These are phyloP conservation scores for Salvelinus namaycush DNA, from an alignment of 2,113 vertebrate genomes.

Conservation along the genomic window DNA sequence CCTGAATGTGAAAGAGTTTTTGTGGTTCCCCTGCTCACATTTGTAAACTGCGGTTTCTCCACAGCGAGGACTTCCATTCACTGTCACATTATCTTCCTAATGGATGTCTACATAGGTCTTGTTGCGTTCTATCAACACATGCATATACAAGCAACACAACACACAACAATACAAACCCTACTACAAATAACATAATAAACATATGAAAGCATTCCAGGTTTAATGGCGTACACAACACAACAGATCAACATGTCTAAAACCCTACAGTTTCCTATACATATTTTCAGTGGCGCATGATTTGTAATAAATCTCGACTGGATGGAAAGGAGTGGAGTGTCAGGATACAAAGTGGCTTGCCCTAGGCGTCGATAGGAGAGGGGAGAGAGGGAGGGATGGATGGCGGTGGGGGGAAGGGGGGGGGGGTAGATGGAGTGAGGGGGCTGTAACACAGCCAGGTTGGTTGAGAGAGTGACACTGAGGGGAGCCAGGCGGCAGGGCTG, in stretches of 20 bases:
- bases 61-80: not conserved
- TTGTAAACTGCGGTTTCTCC: not conserved
- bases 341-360: not conserved
- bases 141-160: too few species aligned
- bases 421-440: not conserved
- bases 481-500: constrained; percentile 22
- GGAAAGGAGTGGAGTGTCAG: not conserved
- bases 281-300: not conserved
- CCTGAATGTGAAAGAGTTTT: constrained; percentile 54
- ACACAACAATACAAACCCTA: too few species aligned
- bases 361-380: not conserved
- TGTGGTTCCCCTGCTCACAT: constrained; percentile 1
- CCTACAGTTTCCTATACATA: not conserved
- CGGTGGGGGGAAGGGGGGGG: not conserved
- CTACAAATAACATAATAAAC: too few species aligned
- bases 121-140: too few species aligned
- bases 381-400: not conserved
- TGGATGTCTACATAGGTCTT: too few species aligned
- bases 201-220: not conserved
- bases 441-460: not conserved
- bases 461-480: constrained; percentile 6
- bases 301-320: not conserved
- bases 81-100: not conserved
- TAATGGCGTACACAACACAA: too few species aligned
- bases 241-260: not conserved